phyloP scores from a whole-genome alignment of 2,113 vertebrate genomes.

The Coregonus clupeaformis region DNA sequence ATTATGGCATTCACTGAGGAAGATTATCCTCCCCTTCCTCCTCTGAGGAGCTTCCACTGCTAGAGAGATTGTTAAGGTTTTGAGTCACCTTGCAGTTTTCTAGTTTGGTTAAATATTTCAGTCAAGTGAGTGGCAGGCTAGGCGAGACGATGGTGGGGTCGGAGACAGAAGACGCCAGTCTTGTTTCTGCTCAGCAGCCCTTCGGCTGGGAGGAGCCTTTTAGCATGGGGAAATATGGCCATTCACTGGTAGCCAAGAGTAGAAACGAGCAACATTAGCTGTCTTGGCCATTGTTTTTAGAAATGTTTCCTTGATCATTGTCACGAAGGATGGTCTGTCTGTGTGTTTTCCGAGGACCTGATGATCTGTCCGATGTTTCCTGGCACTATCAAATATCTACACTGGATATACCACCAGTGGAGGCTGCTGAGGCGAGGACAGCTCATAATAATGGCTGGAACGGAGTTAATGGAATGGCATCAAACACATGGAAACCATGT shows the following conservation, averaged over 20 bases:
- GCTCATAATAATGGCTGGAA: no score
- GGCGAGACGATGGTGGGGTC: background rate
- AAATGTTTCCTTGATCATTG: slow-evolving; percentile 3
- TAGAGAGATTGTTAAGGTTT: no score
- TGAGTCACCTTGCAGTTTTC: background rate
- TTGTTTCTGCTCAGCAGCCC: background rate
- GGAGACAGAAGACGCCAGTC: background rate
- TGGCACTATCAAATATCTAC: background rate
- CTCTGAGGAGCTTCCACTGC: no score
- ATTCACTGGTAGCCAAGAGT: slow-evolving; percentile 23
- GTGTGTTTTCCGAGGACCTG: background rate
- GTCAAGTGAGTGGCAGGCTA: background rate
- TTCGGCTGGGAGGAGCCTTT: background rate
- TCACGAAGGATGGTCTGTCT: slow-evolving; percentile 1
- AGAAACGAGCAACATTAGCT: background rate
- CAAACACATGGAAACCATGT: no score
- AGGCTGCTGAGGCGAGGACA: no score
- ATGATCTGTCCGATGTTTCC: background rate
- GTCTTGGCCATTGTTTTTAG: slow-evolving; percentile 4
- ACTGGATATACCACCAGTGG: background rate
- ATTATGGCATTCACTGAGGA: no score
- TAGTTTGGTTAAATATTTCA: background rate
- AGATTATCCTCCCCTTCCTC: no score
- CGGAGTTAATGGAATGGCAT: no score
- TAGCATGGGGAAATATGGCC: slow-evolving; percentile 3